Base-by-base conservation (phyloP, 1,140 invertebrate genomes). In the Dolichoris vasculosae region DNA sequence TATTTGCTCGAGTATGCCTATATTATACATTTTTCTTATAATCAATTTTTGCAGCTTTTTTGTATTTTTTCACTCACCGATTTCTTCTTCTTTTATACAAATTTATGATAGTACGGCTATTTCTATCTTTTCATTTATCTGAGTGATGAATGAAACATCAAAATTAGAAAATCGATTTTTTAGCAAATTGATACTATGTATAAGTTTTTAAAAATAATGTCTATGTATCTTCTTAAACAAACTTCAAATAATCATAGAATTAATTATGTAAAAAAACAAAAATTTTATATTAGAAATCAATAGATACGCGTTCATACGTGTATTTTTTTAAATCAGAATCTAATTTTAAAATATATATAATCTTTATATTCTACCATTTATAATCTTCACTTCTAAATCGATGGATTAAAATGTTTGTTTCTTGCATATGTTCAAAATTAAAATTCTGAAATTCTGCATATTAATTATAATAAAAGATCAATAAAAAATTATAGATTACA, bases 401-500 rank as follows among this genome's bases (percentile, higher is more conserved):
- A 69, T 69, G 9, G 6, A 69, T 84, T 51, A 69, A 78, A 84
- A 84, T 67, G 26, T 77, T 67, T 38, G 59, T 8, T 78, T 63
- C 35, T 55, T 73, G 69, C 35, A 46, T 20, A 82, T 73, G 40
- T 35, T 82, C 20, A 59, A 2, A 38, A 35, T 32, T 75, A 38
- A 82, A 75, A 59, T 55, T 40, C 43, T 17, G 35, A 77, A 78
- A 32, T 78, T 77, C 43, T 77, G 26, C 17, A 75, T n/a, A 71
- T 85, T 71, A 63, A 55, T 20, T 67, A 48, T 43, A 32, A 38
- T 69, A 71, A 69, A 84, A 71, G 11, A 59, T 38, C 9, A 32
- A 76, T 80, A 80, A 71, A 84, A 80, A 85, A 59, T 51, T 55
- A 79, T 69, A 67, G 4, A 79, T 30, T 80, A 80, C 55, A 85